A percentile compares a stretch with the other conserved stretches of the same genome.
Evolutionary conservation across 53 echinoderm and acorn worm species (phyloP).

Genomic region (Antedon mediterranea): DNA sequence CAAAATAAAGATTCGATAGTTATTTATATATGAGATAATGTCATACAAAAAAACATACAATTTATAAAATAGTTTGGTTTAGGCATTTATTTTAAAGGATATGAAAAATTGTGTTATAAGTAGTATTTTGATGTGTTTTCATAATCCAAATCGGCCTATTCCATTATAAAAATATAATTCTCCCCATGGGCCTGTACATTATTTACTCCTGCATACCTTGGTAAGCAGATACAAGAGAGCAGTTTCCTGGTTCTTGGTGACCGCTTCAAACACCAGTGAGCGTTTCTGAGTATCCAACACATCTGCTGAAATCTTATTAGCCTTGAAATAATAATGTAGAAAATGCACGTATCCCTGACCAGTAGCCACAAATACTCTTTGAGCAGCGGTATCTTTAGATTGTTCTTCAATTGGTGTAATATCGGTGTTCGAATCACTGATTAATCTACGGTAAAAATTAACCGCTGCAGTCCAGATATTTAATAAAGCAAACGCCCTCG

Average conservation of each 20-base stretch:
- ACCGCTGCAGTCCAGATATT: constrained; percentile 74
- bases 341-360: constrained; percentile 69
- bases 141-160: background rate
- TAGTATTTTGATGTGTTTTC: too few relatives aligned
- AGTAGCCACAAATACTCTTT: constrained; percentile 59
- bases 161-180: background rate
- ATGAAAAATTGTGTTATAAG: too few relatives aligned
- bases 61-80: too few relatives aligned
- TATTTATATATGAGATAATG: too few relatives aligned
- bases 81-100: too few relatives aligned
- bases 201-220: too few relatives aligned
- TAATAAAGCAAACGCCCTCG: constrained; percentile 60
- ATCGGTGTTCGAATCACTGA: constrained; percentile 7
- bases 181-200: background rate
- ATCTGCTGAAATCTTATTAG: constrained; percentile 24
- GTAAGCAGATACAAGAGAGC: constrained; percentile 64
- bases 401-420: background rate
- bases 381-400: constrained; percentile 1
- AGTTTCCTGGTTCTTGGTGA: constrained; percentile 61
- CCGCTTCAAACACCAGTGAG: constrained; percentile 61
- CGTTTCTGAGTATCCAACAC: constrained; percentile 40
- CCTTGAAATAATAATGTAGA: constrained; percentile 55
- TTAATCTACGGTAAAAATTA: constrained; percentile 47
- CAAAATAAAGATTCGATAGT: too few relatives aligned
- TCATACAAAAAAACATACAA: too few relatives aligned